A percentile compares a stretch with the other conserved stretches of the same genome.
Evolutionary conservation across 2,888 invertebrate species (phyloP).

Genomic region (Metallyticus violacea): DNA sequence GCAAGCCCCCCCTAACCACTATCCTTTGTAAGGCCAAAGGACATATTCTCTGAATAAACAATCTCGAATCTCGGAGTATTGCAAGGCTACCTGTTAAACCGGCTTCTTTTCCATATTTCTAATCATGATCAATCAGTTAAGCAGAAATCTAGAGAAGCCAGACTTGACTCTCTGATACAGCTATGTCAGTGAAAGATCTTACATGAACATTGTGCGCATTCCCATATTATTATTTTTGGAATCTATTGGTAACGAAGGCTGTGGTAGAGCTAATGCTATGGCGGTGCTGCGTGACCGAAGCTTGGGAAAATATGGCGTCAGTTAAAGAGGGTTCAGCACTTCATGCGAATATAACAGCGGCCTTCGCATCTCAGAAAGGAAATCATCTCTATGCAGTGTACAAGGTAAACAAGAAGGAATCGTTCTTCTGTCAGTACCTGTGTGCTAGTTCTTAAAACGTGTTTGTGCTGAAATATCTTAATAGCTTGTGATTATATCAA

Average conservation of each 20-base stretch:
- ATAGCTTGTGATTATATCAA: neutral
- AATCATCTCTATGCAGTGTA: conserved; percentile 18
- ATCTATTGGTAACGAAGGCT: neutral
- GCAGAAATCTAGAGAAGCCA: no score
- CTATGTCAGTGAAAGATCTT: no score
- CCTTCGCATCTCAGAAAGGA: conserved; percentile 14
- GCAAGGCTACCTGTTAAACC: no score
- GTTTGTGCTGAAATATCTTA: conserved; percentile 3
- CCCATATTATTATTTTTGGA: no score
- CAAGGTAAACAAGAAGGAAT: conserved; percentile 14
- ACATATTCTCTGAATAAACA: no score
- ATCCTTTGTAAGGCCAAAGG: no score
- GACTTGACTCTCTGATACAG: no score
- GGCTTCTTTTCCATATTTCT: no score
- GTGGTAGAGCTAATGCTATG: neutral
- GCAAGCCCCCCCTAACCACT: no score
- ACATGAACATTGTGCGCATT: no score
- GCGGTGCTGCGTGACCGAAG: conserved; percentile 26
- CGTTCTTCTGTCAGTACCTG: neutral
- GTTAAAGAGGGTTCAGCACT: conserved; percentile 14
- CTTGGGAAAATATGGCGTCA: conserved; percentile 30
- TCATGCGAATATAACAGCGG: conserved; percentile 15
- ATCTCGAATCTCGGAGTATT: no score
- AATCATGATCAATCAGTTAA: no score
- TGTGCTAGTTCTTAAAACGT: neutral